Evolutionary conservation across 2,888 invertebrate species (phyloP).

Genomic region (Emmelina monodactyla): DNA sequence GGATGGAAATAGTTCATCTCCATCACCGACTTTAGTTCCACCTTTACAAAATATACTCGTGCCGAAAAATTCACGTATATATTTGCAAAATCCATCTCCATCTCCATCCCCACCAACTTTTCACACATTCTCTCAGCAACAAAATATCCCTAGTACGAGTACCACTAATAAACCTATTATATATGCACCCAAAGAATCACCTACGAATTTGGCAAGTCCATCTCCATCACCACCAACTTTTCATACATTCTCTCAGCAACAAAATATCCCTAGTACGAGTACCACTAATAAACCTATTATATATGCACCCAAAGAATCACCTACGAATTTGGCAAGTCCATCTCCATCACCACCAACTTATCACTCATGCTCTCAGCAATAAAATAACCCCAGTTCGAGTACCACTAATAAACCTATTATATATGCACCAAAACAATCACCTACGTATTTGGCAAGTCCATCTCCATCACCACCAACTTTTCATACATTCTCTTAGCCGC

Average conservation of each 20-base stretch:
- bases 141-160: too few relatives aligned
- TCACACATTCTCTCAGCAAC: too few relatives aligned
- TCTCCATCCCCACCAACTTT: too few relatives aligned
- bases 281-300: background rate
- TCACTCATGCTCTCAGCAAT: too few relatives aligned
- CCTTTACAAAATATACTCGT: background rate
- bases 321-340: background rate
- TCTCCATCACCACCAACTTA: too few relatives aligned
- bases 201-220: constrained; percentile 1
- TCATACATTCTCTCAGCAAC: background rate
- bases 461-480: background rate
- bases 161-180: constrained; percentile 3
- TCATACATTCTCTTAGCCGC: background rate
- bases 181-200: constrained; percentile 1
- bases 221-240: background rate
- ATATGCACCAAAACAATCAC: constrained; percentile 1
- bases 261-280: background rate
- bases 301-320: constrained; percentile 1
- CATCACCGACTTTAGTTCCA: too few relatives aligned
- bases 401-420: constrained; percentile 3
- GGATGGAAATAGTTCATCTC: too few relatives aligned
- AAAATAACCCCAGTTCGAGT: too few relatives aligned
- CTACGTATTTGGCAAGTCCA: constrained; percentile 1
- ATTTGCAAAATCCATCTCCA: too few relatives aligned
- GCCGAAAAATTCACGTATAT: background rate